Conservation (phyloP, 2,888 invertebrate species). For the Melitaea athalia region DNA sequence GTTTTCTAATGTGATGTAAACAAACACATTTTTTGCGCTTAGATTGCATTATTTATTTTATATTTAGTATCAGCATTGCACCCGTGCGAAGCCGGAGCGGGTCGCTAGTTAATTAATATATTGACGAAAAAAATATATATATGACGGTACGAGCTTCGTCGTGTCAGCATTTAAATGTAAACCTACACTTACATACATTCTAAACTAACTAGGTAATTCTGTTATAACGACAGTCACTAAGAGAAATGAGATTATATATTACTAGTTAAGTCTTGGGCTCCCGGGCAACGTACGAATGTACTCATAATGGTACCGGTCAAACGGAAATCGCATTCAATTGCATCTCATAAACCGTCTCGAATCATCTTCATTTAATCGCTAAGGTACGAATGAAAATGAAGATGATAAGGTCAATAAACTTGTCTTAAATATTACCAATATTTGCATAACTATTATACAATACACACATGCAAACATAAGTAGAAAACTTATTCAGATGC, state of each 20-base stretch:
- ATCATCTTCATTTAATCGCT: slow-evolving; percentile 52
- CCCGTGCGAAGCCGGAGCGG: no score
- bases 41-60: no score
- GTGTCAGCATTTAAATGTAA: no score
- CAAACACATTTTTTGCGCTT: no score
- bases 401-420: slow-evolving; percentile 58
- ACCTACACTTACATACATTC: neutral
- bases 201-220: neutral
- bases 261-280: neutral
- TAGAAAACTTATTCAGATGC: no score
- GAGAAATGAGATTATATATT: slow-evolving; percentile 5
- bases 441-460: slow-evolving; percentile 25
- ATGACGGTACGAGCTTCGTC: no score
- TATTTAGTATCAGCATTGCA: no score
- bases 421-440: slow-evolving; percentile 32
- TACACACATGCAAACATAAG: neutral
- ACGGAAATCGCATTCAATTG: slow-evolving; percentile 49
- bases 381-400: no score
- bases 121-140: no score
- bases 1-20: no score
- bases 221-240: neutral
- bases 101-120: no score
- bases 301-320: slow-evolving; percentile 23
- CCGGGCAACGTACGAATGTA: slow-evolving; percentile 6
- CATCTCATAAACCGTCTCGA: slow-evolving; percentile 38